Evolutionary conservation across 2,888 invertebrate genomes (phyloP), one percentile per base, ranked within the genome.

Genomic region (Cheilosia vernalis): DNA sequence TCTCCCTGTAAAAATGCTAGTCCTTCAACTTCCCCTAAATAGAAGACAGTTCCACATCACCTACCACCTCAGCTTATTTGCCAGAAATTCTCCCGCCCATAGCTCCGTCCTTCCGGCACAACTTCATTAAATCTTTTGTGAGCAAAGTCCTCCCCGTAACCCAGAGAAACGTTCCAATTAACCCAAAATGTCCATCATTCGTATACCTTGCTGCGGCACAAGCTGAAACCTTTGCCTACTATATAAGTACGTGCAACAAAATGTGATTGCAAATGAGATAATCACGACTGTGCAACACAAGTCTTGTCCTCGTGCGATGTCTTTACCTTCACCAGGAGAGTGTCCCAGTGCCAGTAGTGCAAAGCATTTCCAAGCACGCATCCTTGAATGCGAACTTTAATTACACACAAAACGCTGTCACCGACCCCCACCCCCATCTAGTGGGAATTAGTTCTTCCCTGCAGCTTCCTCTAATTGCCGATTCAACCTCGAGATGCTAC

Each of bases 341-440:
- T 13, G 21, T 3, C 4, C 49, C 4, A 19, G 10, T 19, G 49
- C 17, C 17, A 44, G 44, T 2, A 33, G 33, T 42, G 4, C 55
- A 61, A 69, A 81, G 63, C 63, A 66, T 63, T 74, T 74, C 67
- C 51, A 69, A 42, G 84, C 79, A 76, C 79, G 76, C 85, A 85
- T 76, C 72, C 81, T 72, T 81, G 76, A 85, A 85, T 85, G 56
- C 61, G 76, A 77, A 81, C 72, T 85, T 76, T 81, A 85, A 85
- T 85, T 85, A 85, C 81, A 81, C 53, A 74, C 55, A 56, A 70
- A 70, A 64, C 27, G 33, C 44, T 56, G 67, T 66, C 55, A 37
- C 19, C 67, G 15, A 5, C 42, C 33, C 27, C 33, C 19, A 21
- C 42, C 55, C 33, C n/a, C 37, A 42, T 55, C 74, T 55, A 19